Evolutionary conservation across 2,888 invertebrate species (phyloP).

Genomic region (Machimus rusticus): DNA sequence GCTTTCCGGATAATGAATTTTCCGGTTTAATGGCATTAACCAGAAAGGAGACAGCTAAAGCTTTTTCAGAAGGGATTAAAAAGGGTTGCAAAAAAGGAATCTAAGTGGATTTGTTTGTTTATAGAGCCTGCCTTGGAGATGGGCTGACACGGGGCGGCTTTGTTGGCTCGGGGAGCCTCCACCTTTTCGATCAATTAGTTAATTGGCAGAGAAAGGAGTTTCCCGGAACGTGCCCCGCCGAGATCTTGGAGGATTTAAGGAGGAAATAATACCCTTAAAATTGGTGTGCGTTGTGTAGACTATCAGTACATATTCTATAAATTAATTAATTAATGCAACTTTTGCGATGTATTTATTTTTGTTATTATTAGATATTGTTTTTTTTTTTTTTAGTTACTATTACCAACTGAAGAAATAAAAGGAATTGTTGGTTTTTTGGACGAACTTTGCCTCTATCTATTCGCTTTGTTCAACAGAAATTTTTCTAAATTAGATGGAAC

Average conservation of each 20-base stretch:
- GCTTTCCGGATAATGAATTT: constrained; percentile 50
- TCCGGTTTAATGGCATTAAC: constrained; percentile 44
- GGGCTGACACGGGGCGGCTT: constrained; percentile 9
- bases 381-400: no score
- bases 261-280: neutral
- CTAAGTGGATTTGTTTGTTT: constrained; percentile 48
- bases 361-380: no score
- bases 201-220: constrained; percentile 33
- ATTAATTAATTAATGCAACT: neutral
- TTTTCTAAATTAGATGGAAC: no score
- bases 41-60: constrained; percentile 10
- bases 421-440: no score
- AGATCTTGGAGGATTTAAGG: neutral
- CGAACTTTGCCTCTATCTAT: no score
- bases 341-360: neutral
- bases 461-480: no score
- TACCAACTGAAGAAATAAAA: no score
- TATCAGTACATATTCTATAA: neutral
- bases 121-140: constrained; percentile 13
- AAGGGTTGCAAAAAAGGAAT: constrained; percentile 35
- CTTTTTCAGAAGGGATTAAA: constrained; percentile 9
- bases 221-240: neutral
- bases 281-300: neutral
- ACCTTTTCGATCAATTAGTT: constrained; percentile 46
- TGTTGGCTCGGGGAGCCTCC: constrained; percentile 3